These are phyloP conservation scores for Pseudochaenichthys georgianus DNA, from an alignment of 2,797 vertebrate species.

Conservation along the genomic window DNA sequence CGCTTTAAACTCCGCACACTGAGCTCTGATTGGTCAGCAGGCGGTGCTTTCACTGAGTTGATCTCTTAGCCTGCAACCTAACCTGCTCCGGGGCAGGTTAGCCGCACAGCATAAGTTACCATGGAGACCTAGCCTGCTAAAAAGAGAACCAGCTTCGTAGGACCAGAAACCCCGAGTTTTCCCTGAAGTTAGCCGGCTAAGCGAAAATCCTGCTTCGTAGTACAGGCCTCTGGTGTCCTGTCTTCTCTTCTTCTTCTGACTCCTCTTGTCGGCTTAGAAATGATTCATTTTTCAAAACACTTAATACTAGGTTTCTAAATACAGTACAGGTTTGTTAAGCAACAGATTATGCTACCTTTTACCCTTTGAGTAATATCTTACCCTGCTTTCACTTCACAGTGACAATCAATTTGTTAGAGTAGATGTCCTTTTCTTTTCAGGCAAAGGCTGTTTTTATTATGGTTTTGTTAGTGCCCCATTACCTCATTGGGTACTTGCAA, in stretches of 20 bases:
- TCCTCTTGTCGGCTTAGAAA: conserved; percentile 13
- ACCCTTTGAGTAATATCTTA: conserved; percentile 11
- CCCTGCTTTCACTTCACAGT: conserved; percentile 42
- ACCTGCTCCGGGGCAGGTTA: too few species aligned
- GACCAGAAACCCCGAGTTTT: too few species aligned
- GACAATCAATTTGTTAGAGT: conserved; percentile 32
- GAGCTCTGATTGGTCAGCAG: too few species aligned
- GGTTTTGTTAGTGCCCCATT: conserved; percentile 38
- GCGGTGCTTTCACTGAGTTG: too few species aligned
- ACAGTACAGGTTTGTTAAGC: background rate
- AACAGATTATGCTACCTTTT: conserved; percentile 4
- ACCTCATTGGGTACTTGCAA: conserved; percentile 37
- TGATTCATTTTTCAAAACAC: conserved; percentile 27
- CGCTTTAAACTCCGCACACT: too few species aligned
- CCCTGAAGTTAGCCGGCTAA: too few species aligned
- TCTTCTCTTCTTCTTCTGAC: conserved; percentile 9
- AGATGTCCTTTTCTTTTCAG: background rate
- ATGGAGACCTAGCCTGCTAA: too few species aligned
- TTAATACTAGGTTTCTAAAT: conserved; percentile 23
- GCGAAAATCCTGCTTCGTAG: too few species aligned
- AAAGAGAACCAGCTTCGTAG: too few species aligned
- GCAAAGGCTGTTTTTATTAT: conserved; percentile 16
- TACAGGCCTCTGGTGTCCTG: background rate
- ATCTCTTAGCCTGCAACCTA: too few species aligned
- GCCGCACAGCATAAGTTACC: too few species aligned